Base-by-base conservation (phyloP, 2,888 invertebrate genomes). In the Microctonus hyperodae region DNA sequence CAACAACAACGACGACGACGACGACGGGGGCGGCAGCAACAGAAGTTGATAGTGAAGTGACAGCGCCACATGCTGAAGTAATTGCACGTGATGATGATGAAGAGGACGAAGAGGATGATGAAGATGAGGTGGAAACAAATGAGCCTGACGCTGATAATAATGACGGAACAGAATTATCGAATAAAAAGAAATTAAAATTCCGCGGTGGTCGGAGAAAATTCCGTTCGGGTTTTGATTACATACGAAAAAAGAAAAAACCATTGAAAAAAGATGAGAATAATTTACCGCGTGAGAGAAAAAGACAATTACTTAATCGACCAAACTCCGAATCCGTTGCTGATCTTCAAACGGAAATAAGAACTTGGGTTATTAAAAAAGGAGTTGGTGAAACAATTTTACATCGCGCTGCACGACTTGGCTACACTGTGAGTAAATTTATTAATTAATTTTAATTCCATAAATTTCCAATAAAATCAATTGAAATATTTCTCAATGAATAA, bases 351-450 rank as follows among this genome's bases (percentile, higher is more conserved):
- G 95, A 95, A 84, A 92, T 95, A 69, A 93, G 94, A 81, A 90
- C 92, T 72, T 95, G 96, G 94, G 95, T 96, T 70, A 90, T 97
- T 63, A 97, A 96, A 84, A 97, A 97, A 83, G 95, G 96, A 60
- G 91, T 96, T 37, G 97, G 97, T 7, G 97, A 97, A 85, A 97
- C 96, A 1, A 90, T 94, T 76, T 88, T 97, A 60, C 97, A 97
- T 82, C 89, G 96, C 76, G 96, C 97, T 55, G 95, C 97, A 1
- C 88, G 96, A 76, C 89, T 94, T 64, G 96, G 96, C 62, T 93
- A 94, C 78, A 92, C 93, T 82, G 94, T 94, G 85, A 88, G 89
- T 86, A 71, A 20, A 68, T 55, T 69, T 70, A 69, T 67, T 31
- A 20, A 35, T 31, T n/a, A 31, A 20, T 20, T 62, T 23, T 13